Percentiles rank a stretch among this genome's conserved stretches.
Conservation (phyloP, 2,888 invertebrate species). For the Nasonovia ribisnigri region DNA sequence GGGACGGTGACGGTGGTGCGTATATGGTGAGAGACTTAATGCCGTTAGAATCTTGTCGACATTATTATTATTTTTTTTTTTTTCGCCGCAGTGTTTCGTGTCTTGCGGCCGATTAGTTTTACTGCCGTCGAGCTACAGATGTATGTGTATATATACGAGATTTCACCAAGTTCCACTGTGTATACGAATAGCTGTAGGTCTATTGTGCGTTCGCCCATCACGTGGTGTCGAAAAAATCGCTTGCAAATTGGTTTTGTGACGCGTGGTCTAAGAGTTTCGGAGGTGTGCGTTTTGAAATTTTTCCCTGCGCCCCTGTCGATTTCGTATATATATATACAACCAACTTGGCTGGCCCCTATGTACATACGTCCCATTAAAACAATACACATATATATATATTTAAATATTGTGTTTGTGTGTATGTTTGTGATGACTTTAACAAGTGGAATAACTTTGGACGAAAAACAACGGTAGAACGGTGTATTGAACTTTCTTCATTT, state of each 20-base stretch:
- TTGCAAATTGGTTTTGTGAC: background rate
- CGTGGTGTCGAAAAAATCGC: background rate
- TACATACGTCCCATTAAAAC: background rate
- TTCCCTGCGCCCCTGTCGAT: too few species aligned
- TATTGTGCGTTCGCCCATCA: background rate
- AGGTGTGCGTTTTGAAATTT: background rate
- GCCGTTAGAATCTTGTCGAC: background rate
- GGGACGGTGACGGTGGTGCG: background rate
- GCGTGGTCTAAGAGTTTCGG: background rate
- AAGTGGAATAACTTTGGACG: background rate
- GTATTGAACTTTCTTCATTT: background rate
- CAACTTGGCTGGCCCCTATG: too few species aligned
- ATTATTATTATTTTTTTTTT: constrained; percentile 8
- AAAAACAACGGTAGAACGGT: background rate
- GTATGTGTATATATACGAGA: background rate
- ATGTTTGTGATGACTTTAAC: background rate
- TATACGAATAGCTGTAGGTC: background rate
- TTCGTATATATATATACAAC: too few species aligned
- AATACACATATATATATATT: too few species aligned
- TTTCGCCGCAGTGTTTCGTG: background rate
- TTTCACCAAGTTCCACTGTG: background rate
- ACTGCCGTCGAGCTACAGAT: background rate
- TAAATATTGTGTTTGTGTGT: background rate
- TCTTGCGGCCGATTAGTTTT: constrained; percentile 34
- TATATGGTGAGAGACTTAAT: background rate